Evolutionary conservation across 2,888 invertebrate species (phyloP).

Genomic region (Sinopyrophorus schimmeli): DNA sequence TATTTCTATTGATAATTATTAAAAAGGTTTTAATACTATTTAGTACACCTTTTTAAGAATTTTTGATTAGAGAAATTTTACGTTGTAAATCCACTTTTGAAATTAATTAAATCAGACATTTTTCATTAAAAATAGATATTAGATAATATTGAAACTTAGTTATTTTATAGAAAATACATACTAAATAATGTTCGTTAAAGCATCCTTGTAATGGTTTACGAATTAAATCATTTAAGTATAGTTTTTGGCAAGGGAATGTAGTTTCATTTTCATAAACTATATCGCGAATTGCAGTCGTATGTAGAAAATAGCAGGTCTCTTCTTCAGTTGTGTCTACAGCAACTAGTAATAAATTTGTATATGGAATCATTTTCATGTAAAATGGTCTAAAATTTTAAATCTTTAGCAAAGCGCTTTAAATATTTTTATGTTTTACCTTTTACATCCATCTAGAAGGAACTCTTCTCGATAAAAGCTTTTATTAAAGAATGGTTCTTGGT

Average conservation of each 20-base stretch:
- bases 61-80: no score
- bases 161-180: no score
- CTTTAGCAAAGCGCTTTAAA: no score
- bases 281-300: constrained; percentile 58
- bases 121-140: no score
- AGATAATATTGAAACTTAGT: no score
- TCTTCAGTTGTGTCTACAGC: constrained; percentile 65
- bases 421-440: no score
- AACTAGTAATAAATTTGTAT: constrained; percentile 77
- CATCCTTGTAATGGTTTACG: constrained; percentile 74
- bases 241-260: constrained; percentile 74
- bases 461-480: constrained; percentile 37
- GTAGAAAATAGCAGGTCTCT: constrained; percentile 54
- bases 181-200: constrained; percentile 74
- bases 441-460: constrained; percentile 5
- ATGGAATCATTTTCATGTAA: constrained; percentile 71
- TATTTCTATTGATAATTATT: no score
- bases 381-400: constrained; percentile 58
- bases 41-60: no score
- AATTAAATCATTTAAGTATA: constrained; percentile 68
- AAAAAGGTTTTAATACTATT: no score
- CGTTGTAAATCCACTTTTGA: no score
- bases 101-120: no score
- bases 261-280: constrained; percentile 57
- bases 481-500: constrained; percentile 55